A percentile compares a stretch with the other conserved stretches of the same genome.
These are phyloP conservation scores for Yponomeuta plumbellus DNA, from an alignment of 2,888 invertebrate genomes.

Conservation along the genomic window DNA sequence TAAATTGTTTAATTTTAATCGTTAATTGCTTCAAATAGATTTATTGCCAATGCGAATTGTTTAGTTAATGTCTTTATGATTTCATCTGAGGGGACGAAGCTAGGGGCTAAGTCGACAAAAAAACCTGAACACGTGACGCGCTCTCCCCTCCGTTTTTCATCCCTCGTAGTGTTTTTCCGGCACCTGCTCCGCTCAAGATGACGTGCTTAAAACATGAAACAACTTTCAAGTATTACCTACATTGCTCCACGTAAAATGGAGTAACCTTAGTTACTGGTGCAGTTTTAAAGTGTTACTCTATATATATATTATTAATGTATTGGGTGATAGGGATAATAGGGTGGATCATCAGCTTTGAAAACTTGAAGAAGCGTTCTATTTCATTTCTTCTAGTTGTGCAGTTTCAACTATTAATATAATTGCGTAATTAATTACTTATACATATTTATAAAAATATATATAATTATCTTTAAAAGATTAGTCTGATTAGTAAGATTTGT, in stretches of 20 bases:
- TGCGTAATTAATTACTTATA: too few species aligned
- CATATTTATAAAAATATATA: too few species aligned
- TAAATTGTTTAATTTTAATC: conserved; percentile 21
- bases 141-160: conserved; percentile 22
- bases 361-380: too few species aligned
- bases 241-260: background rate
- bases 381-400: too few species aligned
- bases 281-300: background rate
- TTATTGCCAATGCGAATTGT: background rate
- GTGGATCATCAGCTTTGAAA: too few species aligned
- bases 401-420: too few species aligned
- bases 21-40: conserved; percentile 4
- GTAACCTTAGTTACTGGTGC: background rate
- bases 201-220: conserved; percentile 8
- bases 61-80: conserved; percentile 12
- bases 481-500: too few species aligned
- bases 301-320: too few species aligned
- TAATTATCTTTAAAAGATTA: too few species aligned
- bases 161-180: conserved; percentile 6
- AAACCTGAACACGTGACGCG: conserved; percentile 32
- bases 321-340: too few species aligned
- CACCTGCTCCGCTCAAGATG: conserved; percentile 5
- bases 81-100: background rate
- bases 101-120: conserved; percentile 61
- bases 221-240: background rate